Base-by-base conservation (phyloP, 2,113 vertebrate genomes). In the Smithornis capensis region DNA sequence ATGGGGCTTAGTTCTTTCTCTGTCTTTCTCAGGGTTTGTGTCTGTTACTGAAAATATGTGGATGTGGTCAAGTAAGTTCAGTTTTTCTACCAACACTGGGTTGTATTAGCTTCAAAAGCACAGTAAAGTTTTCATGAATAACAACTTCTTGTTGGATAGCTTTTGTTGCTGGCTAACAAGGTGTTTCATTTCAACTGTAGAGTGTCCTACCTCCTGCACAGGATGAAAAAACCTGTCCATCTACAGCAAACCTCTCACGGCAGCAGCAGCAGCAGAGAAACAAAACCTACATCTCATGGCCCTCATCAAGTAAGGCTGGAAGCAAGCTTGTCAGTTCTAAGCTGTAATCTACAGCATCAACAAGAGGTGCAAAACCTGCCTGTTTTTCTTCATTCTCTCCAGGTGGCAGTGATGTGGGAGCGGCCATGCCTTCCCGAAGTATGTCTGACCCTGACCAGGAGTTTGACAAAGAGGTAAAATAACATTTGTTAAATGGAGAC, bases 201-300 rank as follows among this genome's bases (percentile, higher is more conserved):
- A 99, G 98, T 12, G 98, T 99, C 27, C 89, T 98, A 62, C 97
- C 98, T 62, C 88, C 98, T 24, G 92, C 98, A 75, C 99, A 99
- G 97, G 99, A 99, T 29, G 99, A 99, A 42, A 98, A 98, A 95
- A 97, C 98, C 2, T 98, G 99, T 90, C 98, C 98, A 0, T 92
- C 98, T 19, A 98, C 98, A 11, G 22, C 98, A 67, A 98, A 97
- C 96, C 97, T 98, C 87, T 97, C 98, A 35, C 97, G 99, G 63
- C 99, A 98, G 87, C 98, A 95, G 1, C 77, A 98, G 86, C 98
- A 95, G 2, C 87, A 97, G 81, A 97, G 98, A 91, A 99, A 96
- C 97, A 99, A 99, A 98, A 98, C 98, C 49, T 98, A 99, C 87
- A 98, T 99, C 97, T 99, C 99, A 0, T 99, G 99, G 97, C 99